Base-by-base conservation (phyloP, 2,888 invertebrate species). In the Metellina segmentata region DNA sequence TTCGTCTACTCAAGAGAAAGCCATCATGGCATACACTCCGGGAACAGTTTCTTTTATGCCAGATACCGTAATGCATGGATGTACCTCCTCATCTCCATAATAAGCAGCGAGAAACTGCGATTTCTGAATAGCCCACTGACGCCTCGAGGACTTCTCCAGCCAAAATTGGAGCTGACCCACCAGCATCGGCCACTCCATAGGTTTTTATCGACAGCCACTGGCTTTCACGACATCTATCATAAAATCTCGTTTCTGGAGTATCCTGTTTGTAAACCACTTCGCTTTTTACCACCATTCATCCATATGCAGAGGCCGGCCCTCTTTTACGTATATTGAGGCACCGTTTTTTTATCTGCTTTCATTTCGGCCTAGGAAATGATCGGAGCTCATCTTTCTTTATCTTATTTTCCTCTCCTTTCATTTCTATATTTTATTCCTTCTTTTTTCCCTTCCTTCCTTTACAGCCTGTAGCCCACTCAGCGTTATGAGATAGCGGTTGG, bases 241-340 rank as follows among this genome's bases (percentile, higher is more conserved):
- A 79, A 87, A 86, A 79, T 16, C 69, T 13, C 52, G 51, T 7
- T 48, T 51, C 49, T n/a, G 52, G 69, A 34, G 61, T 52, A 13
- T 51, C 6, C 86, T 78, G 79, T 86, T 86, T 86, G 86, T 86
- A 78, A 86, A 79, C 85, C 78, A 74, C 85, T 74, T 75, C 74
- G 53, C 20, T 81, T 87, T 87, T 79, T 78, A 87, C 71, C 79
- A 48, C 72, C 71, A 48, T 81, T 87, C 87, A 87, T 87, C 79
- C 87, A 87, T 87, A 87, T 87, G 79, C 87, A 87, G 86, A 51
- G 86, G 78, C 71, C 75, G 86, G 70, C 78, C 61, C 61, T 61
- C 61, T 61, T 61, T 61, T 61, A 61, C 61, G 11, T 16, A 7
- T 61, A 16, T 16, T 61, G 61, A 11, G 11, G 61, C 79, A 61